phyloP scores from a whole-genome alignment of 2,888 invertebrate genomes.

The Tinea semifulvella region DNA sequence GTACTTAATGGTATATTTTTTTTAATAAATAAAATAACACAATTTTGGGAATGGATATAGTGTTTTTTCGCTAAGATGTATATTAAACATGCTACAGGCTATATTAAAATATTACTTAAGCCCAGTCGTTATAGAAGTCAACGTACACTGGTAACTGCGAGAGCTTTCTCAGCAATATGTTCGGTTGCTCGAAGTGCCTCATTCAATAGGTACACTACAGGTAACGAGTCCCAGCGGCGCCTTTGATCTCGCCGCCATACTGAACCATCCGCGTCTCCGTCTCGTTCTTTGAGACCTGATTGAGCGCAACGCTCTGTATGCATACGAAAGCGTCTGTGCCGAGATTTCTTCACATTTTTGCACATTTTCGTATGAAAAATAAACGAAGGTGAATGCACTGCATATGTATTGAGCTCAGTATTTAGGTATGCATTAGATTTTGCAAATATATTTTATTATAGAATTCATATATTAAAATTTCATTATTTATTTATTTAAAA shows the following conservation, averaged over 20 bases:
- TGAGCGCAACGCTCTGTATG: conserved; percentile 57
- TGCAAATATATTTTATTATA: no score
- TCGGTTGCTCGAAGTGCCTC: conserved; percentile 11
- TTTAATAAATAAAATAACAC: no score
- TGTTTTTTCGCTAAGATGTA: no score
- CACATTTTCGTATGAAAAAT: conserved; percentile 25
- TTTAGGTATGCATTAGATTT: no score
- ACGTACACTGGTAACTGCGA: conserved; percentile 4
- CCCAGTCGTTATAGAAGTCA: no score
- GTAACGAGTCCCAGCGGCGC: conserved; percentile 35
- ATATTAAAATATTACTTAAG: no score
- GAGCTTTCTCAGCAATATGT: conserved; percentile 12
- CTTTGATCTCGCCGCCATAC: conserved; percentile 40
- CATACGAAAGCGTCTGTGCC: conserved; percentile 51
- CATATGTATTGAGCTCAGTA: no score
- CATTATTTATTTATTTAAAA: no score
- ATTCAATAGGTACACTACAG: conserved; percentile 19
- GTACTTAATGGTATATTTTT: no score
- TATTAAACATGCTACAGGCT: no score
- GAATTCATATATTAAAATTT: no score
- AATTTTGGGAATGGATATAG: no score
- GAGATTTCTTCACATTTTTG: conserved; percentile 34
- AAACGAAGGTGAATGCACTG: conserved; percentile 11
- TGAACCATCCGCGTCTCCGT: conserved; percentile 37
- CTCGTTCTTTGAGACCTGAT: conserved; percentile 56